Base-by-base conservation (phyloP, 1,140 invertebrate genomes). In the Holcopasites calliopsidis region DNA sequence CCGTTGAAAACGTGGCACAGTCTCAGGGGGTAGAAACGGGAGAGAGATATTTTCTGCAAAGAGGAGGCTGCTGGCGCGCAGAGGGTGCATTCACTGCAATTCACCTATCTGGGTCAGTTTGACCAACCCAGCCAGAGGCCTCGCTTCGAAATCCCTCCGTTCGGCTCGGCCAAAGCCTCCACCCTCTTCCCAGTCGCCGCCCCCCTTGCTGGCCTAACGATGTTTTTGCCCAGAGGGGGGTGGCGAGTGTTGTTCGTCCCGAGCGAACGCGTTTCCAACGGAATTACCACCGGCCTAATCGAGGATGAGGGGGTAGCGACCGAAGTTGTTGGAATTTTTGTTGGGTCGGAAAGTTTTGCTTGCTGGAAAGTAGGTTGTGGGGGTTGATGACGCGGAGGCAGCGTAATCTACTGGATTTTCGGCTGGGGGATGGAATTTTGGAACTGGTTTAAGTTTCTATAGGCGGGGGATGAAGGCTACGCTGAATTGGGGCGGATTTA, bases 21-120 rank as follows among this genome's bases (percentile, higher is more conserved):
- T 62, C 60, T 18, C 3, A 18, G 70, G 38, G 62, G 61, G 47
- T 8, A 31, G 8, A 10, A 33, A 21, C 23, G 52, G 31, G 40
- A 13, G 28, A 47, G 28, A 33, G 60, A 64, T 74, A 64, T 79
- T 83, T 76, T 69, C 68, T 71, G 62, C 68, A 49, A 70, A 26
- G 47, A 57, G 44, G 42, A 65, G 72, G 49, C 61, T 38, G 64
- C 42, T 44, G 50, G 42, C 70, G 38, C 49, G 38, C 68, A 57
- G 60, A 52, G 57, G 69, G 74, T 76, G 58, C 60, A 76, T 66
- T 80, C 82, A 79, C 83, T 76, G 68, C 80, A 82, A 83, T 82
- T 83, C 80, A 83, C 62, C 76, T 79, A 83, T 83, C 80, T 83
- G 77, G 81, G 80, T 83, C 81, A 80, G 80, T 83, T 83, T 83